phyloP scores from a whole-genome alignment of 1,140 invertebrate genomes.

The Drosophila takahashii region DNA sequence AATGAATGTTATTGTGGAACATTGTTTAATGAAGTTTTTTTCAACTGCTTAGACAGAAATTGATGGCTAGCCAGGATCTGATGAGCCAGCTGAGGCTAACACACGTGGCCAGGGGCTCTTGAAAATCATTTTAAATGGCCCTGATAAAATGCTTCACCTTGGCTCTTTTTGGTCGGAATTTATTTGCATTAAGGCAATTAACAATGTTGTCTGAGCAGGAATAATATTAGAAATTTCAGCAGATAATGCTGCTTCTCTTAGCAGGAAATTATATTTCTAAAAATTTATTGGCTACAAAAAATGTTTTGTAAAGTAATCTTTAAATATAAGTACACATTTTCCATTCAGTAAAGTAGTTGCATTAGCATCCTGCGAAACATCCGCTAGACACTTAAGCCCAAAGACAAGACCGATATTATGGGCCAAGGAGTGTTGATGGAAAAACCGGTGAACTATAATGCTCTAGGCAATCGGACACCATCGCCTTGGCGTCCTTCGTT shows the following conservation, averaged over 20 bases:
- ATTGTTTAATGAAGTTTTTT: slow-evolving; percentile 74
- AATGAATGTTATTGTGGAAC: slow-evolving; percentile 71
- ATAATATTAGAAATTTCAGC: background rate
- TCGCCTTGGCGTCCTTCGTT: background rate
- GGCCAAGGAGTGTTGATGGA: background rate
- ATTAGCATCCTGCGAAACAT: background rate
- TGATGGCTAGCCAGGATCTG: slow-evolving; percentile 19
- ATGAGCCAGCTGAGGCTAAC: slow-evolving; percentile 20
- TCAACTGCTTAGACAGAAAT: slow-evolving; percentile 42
- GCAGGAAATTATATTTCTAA: no score
- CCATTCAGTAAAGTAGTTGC: background rate
- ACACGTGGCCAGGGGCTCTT: slow-evolving; percentile 7
- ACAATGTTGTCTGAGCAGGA: slow-evolving; percentile 1
- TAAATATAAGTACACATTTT: background rate
- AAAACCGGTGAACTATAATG: background rate
- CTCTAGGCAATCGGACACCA: background rate
- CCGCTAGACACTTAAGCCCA: background rate
- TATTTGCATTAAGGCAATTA: slow-evolving; percentile 42
- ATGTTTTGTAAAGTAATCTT: no score
- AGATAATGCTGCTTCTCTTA: background rate
- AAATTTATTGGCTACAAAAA: no score
- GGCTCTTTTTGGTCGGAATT: slow-evolving; percentile 7
- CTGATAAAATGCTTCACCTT: slow-evolving; percentile 15
- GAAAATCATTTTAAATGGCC: slow-evolving; percentile 16
- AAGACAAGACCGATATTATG: background rate